These are phyloP conservation scores for Drosophila pruinosa DNA, from an alignment of 1,140 invertebrate genomes.

Conservation along the genomic window DNA sequence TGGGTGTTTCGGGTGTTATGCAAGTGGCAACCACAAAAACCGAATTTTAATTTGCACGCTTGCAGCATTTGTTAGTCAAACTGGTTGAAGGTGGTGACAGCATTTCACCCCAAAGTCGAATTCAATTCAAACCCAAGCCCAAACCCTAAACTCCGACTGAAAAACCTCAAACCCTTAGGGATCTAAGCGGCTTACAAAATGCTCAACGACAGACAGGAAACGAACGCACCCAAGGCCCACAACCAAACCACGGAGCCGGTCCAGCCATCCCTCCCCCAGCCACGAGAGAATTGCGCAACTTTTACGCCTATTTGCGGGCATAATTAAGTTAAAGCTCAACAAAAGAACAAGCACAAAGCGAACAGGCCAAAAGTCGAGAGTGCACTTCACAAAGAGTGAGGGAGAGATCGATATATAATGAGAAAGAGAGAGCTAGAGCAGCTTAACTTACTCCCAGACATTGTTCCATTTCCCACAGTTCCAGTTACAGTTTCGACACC, in stretches of 20 bases:
- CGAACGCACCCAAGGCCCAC: neutral
- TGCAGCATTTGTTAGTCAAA: conserved; percentile 70
- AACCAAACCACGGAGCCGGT: neutral
- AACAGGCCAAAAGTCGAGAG: conserved; percentile 63
- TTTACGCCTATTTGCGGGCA: conserved; percentile 81
- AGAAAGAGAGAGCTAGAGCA: neutral
- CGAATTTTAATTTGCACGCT: conserved; percentile 82
- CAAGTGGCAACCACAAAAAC: conserved; percentile 80
- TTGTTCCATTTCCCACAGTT: conserved; percentile 44
- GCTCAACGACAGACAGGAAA: conserved; percentile 42
- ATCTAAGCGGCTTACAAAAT: conserved; percentile 74
- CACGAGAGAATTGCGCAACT: conserved; percentile 70
- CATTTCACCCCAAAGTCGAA: neutral
- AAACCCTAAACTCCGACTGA: neutral
- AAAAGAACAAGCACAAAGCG: conserved; percentile 56
- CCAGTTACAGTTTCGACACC: conserved; percentile 75
- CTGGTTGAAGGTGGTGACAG: conserved; percentile 42
- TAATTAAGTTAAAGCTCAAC: conserved; percentile 80
- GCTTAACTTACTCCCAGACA: neutral
- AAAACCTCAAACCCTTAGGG: conserved; percentile 45
- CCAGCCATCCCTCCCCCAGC: neutral
- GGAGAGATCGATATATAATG: neutral
- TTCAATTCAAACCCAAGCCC: conserved; percentile 1
- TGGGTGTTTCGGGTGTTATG: conserved; percentile 72
- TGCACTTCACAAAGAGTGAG: conserved; percentile 15